phyloP scores from a whole-genome alignment of 2,797 vertebrate species.

The Emys orbicularis region DNA sequence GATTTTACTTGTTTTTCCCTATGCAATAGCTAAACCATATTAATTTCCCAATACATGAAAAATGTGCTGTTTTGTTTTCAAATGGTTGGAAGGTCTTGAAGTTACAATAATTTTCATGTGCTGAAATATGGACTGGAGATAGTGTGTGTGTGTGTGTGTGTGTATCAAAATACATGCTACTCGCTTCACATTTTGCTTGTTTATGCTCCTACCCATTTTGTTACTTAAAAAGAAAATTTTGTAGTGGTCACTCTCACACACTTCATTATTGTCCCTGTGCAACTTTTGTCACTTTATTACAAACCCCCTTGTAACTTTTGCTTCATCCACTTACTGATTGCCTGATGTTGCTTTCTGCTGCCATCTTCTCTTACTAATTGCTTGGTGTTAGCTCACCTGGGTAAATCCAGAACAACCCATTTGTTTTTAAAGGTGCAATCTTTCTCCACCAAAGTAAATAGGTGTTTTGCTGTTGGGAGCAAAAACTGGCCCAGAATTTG shows the following conservation, averaged over 20 bases:
- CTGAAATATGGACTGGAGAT: constrained; percentile 15
- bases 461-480: not conserved
- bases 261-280: constrained; percentile 11
- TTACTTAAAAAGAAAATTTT: constrained; percentile 25
- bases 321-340: constrained; percentile 5
- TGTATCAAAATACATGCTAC: constrained; percentile 71
- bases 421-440: not conserved
- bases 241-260: not conserved
- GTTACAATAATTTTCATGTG: not conserved
- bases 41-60: constrained; percentile 53
- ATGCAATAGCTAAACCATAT: constrained; percentile 60
- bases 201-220: constrained; percentile 41
- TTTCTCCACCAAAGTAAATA: not conserved
- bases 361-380: constrained; percentile 38
- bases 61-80: constrained; percentile 45
- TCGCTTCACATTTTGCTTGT: constrained; percentile 35
- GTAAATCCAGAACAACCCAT: constrained; percentile 15
- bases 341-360: constrained; percentile 12
- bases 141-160: constrained; percentile 42
- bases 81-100: constrained; percentile 19
- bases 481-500: not conserved
- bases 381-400: not conserved
- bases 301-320: constrained; percentile 32
- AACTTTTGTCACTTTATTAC: not conserved
- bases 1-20: constrained; percentile 75